A percentile compares a stretch with the other conserved stretches of the same genome.
Conservation (phyloP, 2,888 invertebrate genomes). For the Protodeltote pygarga region DNA sequence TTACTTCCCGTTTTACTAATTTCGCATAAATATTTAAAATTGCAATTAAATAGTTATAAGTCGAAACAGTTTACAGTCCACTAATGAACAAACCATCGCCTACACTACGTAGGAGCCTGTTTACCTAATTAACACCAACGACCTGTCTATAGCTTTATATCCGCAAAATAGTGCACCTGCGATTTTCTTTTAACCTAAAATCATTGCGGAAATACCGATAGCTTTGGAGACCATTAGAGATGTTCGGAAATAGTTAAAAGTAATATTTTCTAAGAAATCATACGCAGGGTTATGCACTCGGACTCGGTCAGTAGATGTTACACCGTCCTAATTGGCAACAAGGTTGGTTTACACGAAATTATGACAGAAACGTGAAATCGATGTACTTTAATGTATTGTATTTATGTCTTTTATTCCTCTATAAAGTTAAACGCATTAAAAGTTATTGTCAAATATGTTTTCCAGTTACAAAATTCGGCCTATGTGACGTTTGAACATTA, state of each 20-base stretch:
- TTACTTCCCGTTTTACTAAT: no score
- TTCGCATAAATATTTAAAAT: not conserved
- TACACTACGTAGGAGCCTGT: conserved; percentile 22
- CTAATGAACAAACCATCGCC: conserved; percentile 26
- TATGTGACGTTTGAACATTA: no score
- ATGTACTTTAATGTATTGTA: no score
- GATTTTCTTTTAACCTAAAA: conserved; percentile 16
- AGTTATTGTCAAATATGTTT: no score
- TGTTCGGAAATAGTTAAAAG: not conserved
- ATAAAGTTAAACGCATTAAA: not conserved
- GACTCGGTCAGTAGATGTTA: conserved; percentile 15
- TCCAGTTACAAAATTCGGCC: no score
- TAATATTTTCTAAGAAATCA: conserved; percentile 19
- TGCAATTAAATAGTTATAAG: conserved; percentile 21
- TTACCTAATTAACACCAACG: conserved; percentile 32
- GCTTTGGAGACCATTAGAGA: not conserved
- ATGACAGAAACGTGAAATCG: conserved; percentile 4
- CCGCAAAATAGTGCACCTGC: conserved; percentile 26
- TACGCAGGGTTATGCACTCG: conserved; percentile 14
- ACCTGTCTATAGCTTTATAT: not conserved
- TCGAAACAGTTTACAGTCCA: conserved; percentile 23
- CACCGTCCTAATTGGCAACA: conserved; percentile 29
- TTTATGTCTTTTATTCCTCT: no score
- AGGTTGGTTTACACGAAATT: conserved; percentile 1
- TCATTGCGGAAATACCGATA: not conserved